Percentiles rank a stretch among this genome's conserved stretches.
Evolutionary conservation across 2,113 vertebrate genomes (phyloP).

Genomic region (Psittacula cyanocephala): DNA sequence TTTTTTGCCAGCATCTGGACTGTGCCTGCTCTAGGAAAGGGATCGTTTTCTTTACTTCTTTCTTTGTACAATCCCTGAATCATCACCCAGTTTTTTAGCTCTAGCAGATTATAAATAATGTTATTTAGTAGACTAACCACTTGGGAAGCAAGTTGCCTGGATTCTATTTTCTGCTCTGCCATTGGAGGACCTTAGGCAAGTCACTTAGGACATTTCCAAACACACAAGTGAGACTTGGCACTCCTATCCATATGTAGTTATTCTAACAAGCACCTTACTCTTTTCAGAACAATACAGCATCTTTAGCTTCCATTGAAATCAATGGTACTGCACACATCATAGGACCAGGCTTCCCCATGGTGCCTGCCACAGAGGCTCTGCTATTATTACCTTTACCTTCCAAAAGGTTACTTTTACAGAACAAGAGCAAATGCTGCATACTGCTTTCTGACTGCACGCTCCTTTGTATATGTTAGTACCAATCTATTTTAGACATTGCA

Average conservation of each 20-base stretch:
- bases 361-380: background rate
- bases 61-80: background rate
- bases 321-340: background rate
- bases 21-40: background rate
- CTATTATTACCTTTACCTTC: background rate
- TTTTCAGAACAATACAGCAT: background rate
- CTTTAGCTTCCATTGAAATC: background rate
- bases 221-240: background rate
- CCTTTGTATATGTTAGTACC: background rate
- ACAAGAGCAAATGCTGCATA: background rate
- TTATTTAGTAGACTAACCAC: background rate
- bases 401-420: background rate
- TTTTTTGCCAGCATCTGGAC: constrained; percentile 9
- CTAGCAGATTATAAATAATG: background rate
- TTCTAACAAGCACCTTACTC: background rate
- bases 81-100: background rate
- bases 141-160: background rate
- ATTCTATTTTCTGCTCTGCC: background rate
- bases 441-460: background rate
- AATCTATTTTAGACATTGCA: background rate
- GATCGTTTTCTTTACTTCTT: background rate
- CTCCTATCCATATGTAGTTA: background rate
- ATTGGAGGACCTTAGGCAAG: background rate
- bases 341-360: background rate
- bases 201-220: background rate